A percentile compares a stretch with the other conserved stretches of the same genome.
Evolutionary conservation across 1,140 invertebrate species (phyloP).

Genomic region (Eufriesea mexicana): DNA sequence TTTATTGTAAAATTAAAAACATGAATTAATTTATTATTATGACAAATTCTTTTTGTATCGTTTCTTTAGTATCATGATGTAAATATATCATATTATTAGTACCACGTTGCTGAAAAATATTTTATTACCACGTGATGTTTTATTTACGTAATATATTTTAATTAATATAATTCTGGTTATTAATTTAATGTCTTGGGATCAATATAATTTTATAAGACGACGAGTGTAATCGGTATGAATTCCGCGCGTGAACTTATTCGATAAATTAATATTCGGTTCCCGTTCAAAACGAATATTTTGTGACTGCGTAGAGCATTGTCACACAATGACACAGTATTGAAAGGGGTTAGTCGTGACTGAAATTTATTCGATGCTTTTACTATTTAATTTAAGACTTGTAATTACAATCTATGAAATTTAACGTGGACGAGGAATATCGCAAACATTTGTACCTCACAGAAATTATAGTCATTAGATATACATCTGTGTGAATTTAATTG

Average conservation of each 20-base stretch:
- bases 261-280: constrained; percentile 68
- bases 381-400: background rate
- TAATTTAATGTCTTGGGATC: background rate
- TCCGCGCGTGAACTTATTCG: constrained; percentile 54
- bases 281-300: constrained; percentile 69
- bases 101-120: background rate
- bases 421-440: background rate
- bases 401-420: constrained; percentile 3
- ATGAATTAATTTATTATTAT: background rate
- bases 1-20: rapidly evolving
- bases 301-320: constrained; percentile 51
- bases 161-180: background rate
- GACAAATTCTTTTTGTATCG: background rate
- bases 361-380: constrained; percentile 50
- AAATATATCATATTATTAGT: background rate
- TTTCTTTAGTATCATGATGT: background rate
- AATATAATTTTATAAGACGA: background rate
- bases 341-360: constrained; percentile 71
- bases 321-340: constrained; percentile 73
- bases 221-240: constrained; percentile 45
- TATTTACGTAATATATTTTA: background rate
- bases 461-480: background rate
- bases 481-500: background rate
- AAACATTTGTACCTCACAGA: no score
- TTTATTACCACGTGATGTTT: background rate